These are phyloP conservation scores for Chorisops tibialis DNA, from an alignment of 2,888 invertebrate genomes.

Conservation along the genomic window DNA sequence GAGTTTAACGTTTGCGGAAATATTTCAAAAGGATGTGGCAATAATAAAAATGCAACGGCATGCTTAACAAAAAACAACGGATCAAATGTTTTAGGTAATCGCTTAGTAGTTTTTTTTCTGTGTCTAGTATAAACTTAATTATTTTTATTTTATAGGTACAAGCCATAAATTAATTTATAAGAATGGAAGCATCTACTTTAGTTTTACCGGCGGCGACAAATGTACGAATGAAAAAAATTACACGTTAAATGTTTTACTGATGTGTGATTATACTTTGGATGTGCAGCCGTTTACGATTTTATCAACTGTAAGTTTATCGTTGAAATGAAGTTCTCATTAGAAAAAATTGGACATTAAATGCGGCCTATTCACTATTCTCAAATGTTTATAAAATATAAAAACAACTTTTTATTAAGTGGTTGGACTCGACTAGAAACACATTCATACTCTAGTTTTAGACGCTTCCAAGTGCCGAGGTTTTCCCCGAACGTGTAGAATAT, in stretches of 20 bases:
- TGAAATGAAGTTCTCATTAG: no score
- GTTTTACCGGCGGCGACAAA: conserved; percentile 44
- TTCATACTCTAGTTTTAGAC: no score
- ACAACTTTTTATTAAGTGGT: no score
- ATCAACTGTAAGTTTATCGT: conserved; percentile 40
- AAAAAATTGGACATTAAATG: no score
- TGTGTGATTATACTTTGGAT: conserved; percentile 49
- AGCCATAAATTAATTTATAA: conserved; percentile 44
- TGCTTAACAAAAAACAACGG: conserved; percentile 42
- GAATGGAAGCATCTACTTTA: conserved; percentile 46
- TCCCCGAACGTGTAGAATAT: no score
- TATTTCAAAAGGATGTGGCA: conserved; percentile 43
- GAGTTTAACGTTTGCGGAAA: conserved; percentile 49
- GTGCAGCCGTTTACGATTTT: conserved; percentile 40
- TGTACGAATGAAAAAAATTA: conserved; percentile 42
- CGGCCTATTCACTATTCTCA: no score
- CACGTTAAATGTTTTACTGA: conserved; percentile 43
- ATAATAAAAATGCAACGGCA: conserved; percentile 44
- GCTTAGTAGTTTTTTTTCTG: not conserved
- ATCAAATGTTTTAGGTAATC: conserved; percentile 46
- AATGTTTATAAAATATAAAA: no score
- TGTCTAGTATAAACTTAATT: not conserved
- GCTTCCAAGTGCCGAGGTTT: no score
- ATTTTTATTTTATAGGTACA: conserved; percentile 40
- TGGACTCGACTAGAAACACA: no score